These are phyloP conservation scores for Eristalis tenax DNA, from an alignment of 2,888 invertebrate species.

Conservation along the genomic window DNA sequence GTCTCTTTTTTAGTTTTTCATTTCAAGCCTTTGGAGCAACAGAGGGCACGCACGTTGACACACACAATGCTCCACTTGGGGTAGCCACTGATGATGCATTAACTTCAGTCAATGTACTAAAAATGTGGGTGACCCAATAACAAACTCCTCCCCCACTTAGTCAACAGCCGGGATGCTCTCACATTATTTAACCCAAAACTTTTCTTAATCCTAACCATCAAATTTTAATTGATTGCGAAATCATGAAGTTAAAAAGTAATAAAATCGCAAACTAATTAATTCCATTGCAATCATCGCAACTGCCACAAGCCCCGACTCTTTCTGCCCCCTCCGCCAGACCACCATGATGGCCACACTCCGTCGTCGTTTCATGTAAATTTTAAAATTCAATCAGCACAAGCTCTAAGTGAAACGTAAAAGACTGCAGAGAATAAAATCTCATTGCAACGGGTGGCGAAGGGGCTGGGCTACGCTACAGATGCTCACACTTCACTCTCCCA, in stretches of 20 bases:
- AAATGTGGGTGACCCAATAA: too few species aligned
- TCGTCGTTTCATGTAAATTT: conserved; percentile 67
- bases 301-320: conserved; percentile 58
- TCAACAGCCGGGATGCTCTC: not conserved
- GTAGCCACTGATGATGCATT: too few species aligned
- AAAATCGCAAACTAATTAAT: conserved; percentile 71
- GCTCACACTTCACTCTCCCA: conserved; percentile 14
- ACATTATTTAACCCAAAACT: conserved; percentile 27
- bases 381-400: conserved; percentile 71
- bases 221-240: conserved; percentile 71
- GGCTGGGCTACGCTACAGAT: conserved; percentile 28
- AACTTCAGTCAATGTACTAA: too few species aligned
- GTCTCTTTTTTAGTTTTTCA: too few species aligned
- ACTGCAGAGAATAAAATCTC: conserved; percentile 30
- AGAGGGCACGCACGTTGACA: too few species aligned
- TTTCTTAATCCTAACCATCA: conserved; percentile 66
- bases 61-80: too few species aligned
- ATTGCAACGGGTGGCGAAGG: conserved; percentile 27
- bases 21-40: too few species aligned
- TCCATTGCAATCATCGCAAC: conserved; percentile 72
- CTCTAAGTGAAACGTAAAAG: conserved; percentile 63
- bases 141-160: not conserved
- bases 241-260: conserved; percentile 71
- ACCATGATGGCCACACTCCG: conserved; percentile 12
- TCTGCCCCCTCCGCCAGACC: not conserved